phyloP scores from a whole-genome alignment of 53 echinoderm and acorn worm genomes.

The Temnopleurus reevesii region DNA sequence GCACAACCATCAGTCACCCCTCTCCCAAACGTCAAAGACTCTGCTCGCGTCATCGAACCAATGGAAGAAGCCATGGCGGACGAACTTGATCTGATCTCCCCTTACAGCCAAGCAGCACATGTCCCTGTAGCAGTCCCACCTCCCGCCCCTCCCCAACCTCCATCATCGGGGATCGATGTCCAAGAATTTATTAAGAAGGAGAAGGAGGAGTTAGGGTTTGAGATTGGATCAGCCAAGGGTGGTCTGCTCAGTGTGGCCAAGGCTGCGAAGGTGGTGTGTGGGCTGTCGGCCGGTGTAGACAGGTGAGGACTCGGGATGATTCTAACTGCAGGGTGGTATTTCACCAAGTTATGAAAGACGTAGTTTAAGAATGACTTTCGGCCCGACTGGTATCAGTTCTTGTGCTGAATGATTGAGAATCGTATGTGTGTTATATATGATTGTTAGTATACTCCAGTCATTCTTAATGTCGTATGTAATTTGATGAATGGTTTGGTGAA shows the following conservation, averaged over 20 bases:
- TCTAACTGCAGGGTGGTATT: too few relatives aligned
- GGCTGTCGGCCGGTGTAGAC: slow-evolving; percentile 90
- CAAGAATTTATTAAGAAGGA: slow-evolving; percentile 90
- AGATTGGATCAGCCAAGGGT: slow-evolving; percentile 91
- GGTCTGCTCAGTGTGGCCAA: slow-evolving; percentile 83
- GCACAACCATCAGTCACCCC: slow-evolving; percentile 62
- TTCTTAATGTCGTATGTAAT: too few relatives aligned
- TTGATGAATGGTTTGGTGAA: too few relatives aligned
- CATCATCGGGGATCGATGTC: slow-evolving; percentile 63
- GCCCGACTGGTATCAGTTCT: too few relatives aligned
- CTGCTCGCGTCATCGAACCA: slow-evolving; percentile 43
- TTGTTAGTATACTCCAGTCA: too few relatives aligned
- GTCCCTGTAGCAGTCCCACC: slow-evolving; percentile 47
- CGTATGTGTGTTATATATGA: too few relatives aligned
- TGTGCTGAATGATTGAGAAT: too few relatives aligned
- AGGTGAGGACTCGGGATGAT: slow-evolving; percentile 81
- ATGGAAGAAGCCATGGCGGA: slow-evolving; percentile 64
- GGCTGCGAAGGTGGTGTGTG: slow-evolving; percentile 95
- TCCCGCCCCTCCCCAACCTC: slow-evolving; percentile 45
- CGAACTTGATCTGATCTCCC: slow-evolving; percentile 71
- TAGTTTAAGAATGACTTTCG: too few relatives aligned
- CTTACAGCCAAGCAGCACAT: slow-evolving; percentile 38
- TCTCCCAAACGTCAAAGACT: slow-evolving; percentile 74
- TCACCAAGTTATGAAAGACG: too few relatives aligned
- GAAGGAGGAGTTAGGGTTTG: slow-evolving; percentile 90